These are phyloP conservation scores for Cataglyphis albicans DNA, from an alignment of 2,888 invertebrate genomes.

Conservation along the genomic window DNA sequence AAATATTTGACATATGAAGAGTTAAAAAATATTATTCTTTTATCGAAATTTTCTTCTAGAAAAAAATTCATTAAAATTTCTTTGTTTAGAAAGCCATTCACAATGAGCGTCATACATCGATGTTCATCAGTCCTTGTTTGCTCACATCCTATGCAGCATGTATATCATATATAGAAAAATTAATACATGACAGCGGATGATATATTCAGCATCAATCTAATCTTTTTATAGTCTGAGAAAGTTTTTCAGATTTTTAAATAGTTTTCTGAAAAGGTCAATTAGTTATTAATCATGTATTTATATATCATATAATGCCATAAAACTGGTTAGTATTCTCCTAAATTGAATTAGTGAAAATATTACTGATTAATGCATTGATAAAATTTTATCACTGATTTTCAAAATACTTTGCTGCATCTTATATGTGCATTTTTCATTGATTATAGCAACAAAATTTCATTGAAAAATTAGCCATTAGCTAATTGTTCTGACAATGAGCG, in stretches of 20 bases:
- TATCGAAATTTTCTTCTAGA: not conserved
- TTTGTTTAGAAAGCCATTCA: not conserved
- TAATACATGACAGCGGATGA: not conserved
- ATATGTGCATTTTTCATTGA: no score
- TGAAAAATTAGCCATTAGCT: no score
- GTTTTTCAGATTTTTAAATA: conserved; percentile 5
- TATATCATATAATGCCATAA: not conserved
- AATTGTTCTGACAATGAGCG: no score
- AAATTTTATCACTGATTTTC: no score
- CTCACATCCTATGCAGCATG: not conserved
- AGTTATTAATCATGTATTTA: not conserved
- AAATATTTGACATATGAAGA: not conserved
- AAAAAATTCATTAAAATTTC: not conserved
- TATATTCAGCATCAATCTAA: not conserved
- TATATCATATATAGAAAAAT: not conserved
- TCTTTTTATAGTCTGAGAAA: not conserved
- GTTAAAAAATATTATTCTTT: not conserved
- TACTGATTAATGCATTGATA: no score
- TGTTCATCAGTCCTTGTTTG: not conserved
- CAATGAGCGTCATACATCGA: not conserved
- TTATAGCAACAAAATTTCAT: no score
- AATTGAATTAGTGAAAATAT: not conserved
- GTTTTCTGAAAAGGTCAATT: not conserved
- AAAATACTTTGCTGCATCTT: no score
- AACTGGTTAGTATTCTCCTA: not conserved